These are phyloP conservation scores for Melanogrammus aeglefinus DNA, from an alignment of 2,797 vertebrate species.

Conservation along the genomic window DNA sequence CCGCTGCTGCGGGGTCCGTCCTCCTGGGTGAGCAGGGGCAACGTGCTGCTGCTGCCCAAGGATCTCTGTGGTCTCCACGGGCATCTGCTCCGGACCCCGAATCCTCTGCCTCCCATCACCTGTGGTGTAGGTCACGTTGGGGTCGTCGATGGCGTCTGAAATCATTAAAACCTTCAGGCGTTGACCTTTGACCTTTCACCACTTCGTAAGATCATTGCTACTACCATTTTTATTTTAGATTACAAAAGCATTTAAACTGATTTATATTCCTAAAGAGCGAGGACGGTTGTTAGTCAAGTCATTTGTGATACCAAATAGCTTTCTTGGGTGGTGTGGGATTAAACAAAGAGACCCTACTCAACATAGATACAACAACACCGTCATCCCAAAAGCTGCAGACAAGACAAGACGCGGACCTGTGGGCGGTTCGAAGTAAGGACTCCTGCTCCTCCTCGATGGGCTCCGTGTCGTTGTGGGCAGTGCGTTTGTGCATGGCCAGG, in stretches of 20 bases:
- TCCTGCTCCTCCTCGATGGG: slow-evolving; percentile 98
- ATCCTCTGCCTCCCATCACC: slow-evolving; percentile 91
- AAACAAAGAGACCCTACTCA: too few species aligned
- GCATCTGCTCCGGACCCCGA: slow-evolving; percentile 87
- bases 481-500: slow-evolving; percentile 97
- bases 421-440: slow-evolving; percentile 93
- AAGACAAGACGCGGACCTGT: slow-evolving; percentile 75
- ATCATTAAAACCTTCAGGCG: not conserved
- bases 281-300: not conserved
- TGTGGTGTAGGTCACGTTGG: slow-evolving; percentile 85
- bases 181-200: not conserved
- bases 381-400: not conserved
- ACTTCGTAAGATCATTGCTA: not conserved
- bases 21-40: slow-evolving; percentile 92
- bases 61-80: slow-evolving; percentile 80
- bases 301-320: not conserved
- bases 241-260: not conserved
- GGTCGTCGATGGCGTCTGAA: slow-evolving; percentile 88
- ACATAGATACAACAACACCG: not conserved
- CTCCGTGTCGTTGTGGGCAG: slow-evolving; percentile 95
- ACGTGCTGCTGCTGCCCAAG: slow-evolving; percentile 88
- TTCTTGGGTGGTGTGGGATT: not conserved
- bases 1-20: slow-evolving; percentile 96
- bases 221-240: not conserved
- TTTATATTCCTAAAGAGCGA: not conserved